Evolutionary conservation across 2,888 invertebrate species (phyloP).

Genomic region (Tenthredo distinguenda): DNA sequence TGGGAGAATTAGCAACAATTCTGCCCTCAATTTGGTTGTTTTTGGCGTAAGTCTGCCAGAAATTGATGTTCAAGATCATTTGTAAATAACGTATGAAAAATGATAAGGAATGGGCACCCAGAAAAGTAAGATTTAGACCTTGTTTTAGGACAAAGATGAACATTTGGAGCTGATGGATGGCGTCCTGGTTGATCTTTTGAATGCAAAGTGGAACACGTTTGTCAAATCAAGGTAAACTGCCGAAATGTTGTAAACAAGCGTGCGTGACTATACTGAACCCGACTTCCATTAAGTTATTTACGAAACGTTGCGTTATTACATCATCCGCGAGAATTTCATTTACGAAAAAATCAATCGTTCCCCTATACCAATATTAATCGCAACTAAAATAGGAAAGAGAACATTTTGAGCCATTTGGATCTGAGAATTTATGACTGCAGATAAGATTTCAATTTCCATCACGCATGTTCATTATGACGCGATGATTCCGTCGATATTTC

Average conservation of each 20-base stretch:
- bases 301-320: conserved; percentile 12
- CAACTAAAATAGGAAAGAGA: background rate
- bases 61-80: background rate
- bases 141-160: conserved; percentile 92
- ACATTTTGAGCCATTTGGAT: no score
- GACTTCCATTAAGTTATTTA: conserved; percentile 32
- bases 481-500: background rate
- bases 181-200: conserved; percentile 93
- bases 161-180: conserved; percentile 98
- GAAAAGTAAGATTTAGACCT: background rate
- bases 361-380: background rate
- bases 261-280: conserved; percentile 11
- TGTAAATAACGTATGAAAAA: background rate
- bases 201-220: conserved; percentile 99
- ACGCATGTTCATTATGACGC: background rate
- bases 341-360: background rate
- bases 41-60: conserved; percentile 88
- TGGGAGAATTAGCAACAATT: conserved; percentile 96
- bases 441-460: background rate
- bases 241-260: conserved; percentile 38
- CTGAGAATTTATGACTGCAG: background rate
- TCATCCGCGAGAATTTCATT: background rate
- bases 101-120: background rate
- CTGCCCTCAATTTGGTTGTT: conserved; percentile 96
- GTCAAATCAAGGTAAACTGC: conserved; percentile 85